phyloP scores from a whole-genome alignment of 2,113 vertebrate species.

The Cichladusa arquata region DNA sequence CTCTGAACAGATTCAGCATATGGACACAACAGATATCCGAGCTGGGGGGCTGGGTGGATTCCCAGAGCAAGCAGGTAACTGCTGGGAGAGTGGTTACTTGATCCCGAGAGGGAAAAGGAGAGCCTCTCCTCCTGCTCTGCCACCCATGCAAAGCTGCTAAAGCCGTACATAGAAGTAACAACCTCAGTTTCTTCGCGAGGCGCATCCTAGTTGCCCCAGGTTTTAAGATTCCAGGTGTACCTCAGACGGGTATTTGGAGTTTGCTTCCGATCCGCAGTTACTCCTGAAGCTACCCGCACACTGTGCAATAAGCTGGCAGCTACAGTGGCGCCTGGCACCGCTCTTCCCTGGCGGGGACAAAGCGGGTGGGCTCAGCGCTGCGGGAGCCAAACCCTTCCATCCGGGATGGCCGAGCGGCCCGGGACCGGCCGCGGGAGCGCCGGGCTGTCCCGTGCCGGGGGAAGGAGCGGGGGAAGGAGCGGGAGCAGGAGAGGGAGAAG shows the following conservation, averaged over 20 bases:
- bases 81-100: too few relatives aligned
- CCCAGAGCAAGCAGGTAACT: not conserved
- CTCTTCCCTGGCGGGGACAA: rapidly evolving
- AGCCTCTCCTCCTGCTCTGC: not conserved
- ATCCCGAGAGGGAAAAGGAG: not conserved
- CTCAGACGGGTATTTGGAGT: not conserved
- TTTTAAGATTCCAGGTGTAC: not conserved
- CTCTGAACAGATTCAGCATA: not conserved
- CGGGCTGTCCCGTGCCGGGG: rapidly evolving
- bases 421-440: not conserved
- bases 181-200: not conserved
- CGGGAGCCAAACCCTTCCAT: rapidly evolving
- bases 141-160: not conserved
- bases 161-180: not conserved
- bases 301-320: rapidly evolving
- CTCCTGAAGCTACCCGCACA: rapidly evolving
- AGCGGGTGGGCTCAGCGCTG: rapidly evolving
- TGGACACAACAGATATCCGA: not conserved
- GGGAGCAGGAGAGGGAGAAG: not conserved
- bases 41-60: rapidly evolving
- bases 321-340: rapidly evolving
- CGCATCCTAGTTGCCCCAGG: too few relatives aligned
- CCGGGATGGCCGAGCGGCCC: rapidly evolving
- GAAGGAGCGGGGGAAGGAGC: not conserved
- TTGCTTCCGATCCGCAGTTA: not conserved